phyloP scores from a whole-genome alignment of 2,797 vertebrate genomes.

The Petrocephalus sullivani region DNA sequence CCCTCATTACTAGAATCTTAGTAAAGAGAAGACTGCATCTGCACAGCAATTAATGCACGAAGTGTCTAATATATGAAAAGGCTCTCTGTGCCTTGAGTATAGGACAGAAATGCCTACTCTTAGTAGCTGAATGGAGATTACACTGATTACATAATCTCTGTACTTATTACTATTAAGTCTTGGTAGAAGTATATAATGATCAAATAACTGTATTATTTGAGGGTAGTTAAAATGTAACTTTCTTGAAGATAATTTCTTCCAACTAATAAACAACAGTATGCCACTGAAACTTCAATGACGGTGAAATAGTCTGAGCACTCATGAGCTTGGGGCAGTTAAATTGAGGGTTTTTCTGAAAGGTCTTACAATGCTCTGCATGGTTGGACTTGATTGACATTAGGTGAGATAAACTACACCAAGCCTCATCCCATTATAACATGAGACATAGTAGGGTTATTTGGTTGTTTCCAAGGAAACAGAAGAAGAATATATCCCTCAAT shows the following conservation, averaged over 20 bases:
- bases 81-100: background rate
- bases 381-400: background rate
- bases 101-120: slow-evolving; percentile 7
- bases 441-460: background rate
- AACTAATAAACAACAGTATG: background rate
- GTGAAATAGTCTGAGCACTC: background rate
- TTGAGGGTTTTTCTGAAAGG: background rate
- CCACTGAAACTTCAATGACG: background rate
- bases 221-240: background rate
- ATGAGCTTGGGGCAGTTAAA: background rate
- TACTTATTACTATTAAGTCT: background rate
- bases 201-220: background rate
- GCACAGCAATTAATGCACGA: background rate
- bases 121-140: background rate
- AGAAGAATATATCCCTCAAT: background rate
- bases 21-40: background rate
- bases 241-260: background rate
- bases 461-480: background rate
- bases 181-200: background rate
- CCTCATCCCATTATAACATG: background rate
- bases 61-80: background rate
- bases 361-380: background rate
- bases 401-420: background rate
- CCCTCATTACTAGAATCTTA: background rate
- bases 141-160: slow-evolving; percentile 8